Conservation (phyloP, 1,140 invertebrate species). For the Aphaenogaster rudis region DNA sequence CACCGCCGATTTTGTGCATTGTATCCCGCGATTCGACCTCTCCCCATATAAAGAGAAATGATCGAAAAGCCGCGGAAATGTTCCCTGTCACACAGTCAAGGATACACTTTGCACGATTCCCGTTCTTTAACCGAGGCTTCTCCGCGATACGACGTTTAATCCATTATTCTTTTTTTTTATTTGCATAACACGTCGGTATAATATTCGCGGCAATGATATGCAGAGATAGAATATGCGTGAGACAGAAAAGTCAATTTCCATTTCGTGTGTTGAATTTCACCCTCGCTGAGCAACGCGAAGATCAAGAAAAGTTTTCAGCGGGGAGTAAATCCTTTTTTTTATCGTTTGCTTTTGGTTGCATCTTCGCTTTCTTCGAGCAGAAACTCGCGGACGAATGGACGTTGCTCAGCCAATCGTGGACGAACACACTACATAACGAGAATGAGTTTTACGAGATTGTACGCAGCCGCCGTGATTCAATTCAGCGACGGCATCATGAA, state of each 20-base stretch:
- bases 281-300: no score
- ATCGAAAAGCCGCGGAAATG: constrained; percentile 20
- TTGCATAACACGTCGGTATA: neutral
- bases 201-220: neutral
- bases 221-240: neutral
- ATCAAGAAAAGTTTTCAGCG: neutral
- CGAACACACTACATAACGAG: constrained; percentile 55
- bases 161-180: neutral
- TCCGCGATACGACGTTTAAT: neutral
- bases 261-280: neutral
- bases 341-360: neutral
- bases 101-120: neutral
- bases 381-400: constrained; percentile 33
- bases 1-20: constrained; percentile 45
- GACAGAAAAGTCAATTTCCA: neutral
- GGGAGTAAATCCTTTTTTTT: neutral
- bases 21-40: constrained; percentile 15
- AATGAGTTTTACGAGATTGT: constrained; percentile 61
- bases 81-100: constrained; percentile 1
- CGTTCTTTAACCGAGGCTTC: neutral
- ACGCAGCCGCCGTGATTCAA: constrained; percentile 61
- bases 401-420: constrained; percentile 47
- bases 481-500: constrained; percentile 56
- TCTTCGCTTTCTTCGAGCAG: neutral
- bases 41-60: constrained; percentile 22